Evolutionary conservation across 2,113 vertebrate species (phyloP), one percentile per base, ranked within the genome.

Genomic region (Anguilla japonica): DNA sequence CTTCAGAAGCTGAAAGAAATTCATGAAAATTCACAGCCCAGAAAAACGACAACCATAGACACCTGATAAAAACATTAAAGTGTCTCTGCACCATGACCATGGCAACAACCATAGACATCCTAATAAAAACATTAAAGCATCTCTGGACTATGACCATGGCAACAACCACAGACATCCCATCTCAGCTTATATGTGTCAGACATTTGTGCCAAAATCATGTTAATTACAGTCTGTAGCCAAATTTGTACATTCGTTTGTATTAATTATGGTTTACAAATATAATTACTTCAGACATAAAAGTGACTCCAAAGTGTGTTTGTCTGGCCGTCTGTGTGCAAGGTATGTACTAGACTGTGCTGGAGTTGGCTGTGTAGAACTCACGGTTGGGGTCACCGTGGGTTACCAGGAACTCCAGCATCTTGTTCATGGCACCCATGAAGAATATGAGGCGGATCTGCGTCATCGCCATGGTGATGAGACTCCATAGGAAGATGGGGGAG

Each of bases 391-490:
- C 40, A 1, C 93, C 92, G 0, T 94, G 88, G 0, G 90, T 94
- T 43, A 97, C 94, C 13, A 97, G 71, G 90, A 95, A 96, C 93
- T 96, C 96, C 87, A 97, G 81, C 95, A 98, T 97, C 91, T 96
- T 97, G 92, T 97, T 98, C 96, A 98, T 96, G 83, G 96, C 95
- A 0, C 96, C 97, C 97, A 97, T 97, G 91, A 96, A 98, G 93
- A 97, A 97, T 71, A 98, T 97, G 56, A 98, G 16, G 14, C 97
- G 95, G 41, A 97, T 92, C 89, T 98, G 97, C 9, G 96, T 97
- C 94, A 98, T 94, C 13, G 95, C 91, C 97, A 97, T 98, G 83
- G 96, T 96, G 82, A 97, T 90, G 26, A 97, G 86, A 85, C 96
- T 97, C 97, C 96, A 98, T 71, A 98, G 92, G 85, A 98, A 96